These are phyloP conservation scores for Drosophila pruinosa DNA, from an alignment of 1,140 invertebrate species.

Conservation along the genomic window DNA sequence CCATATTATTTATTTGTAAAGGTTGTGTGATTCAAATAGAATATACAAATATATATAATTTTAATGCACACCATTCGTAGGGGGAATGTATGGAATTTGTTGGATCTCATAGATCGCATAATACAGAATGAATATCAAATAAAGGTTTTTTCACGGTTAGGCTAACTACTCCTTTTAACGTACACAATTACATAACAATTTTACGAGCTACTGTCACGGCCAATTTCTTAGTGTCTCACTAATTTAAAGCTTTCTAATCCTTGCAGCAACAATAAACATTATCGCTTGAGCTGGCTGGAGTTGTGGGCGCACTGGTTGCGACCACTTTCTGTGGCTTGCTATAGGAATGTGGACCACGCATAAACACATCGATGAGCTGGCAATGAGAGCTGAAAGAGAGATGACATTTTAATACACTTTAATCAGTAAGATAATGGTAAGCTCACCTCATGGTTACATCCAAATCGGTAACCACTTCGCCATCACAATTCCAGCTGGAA, in stretches of 20 bases:
- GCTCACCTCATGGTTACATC: conserved; percentile 88
- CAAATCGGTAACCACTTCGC: conserved; percentile 89
- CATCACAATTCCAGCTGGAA: conserved; percentile 94
- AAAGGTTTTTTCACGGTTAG: conserved; percentile 30
- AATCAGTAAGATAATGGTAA: neutral
- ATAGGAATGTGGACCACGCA: conserved; percentile 83
- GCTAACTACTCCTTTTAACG: conserved; percentile 33
- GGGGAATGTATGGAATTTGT: conserved; percentile 60
- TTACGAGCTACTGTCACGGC: conserved; percentile 71
- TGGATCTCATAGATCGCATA: conserved; percentile 68
- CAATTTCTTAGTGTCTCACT: conserved; percentile 55
- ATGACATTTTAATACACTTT: neutral
- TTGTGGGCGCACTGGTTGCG: conserved; percentile 31
- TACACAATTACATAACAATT: conserved; percentile 31
- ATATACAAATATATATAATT: conserved; percentile 46
- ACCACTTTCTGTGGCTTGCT: conserved; percentile 54
- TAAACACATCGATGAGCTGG: conserved; percentile 85
- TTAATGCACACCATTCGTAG: conserved; percentile 50
- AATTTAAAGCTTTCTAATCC: conserved; percentile 57
- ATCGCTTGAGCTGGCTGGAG: conserved; percentile 64
- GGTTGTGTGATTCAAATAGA: conserved; percentile 41
- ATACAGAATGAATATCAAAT: conserved; percentile 67
- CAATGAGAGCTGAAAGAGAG: conserved; percentile 82
- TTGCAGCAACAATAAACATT: conserved; percentile 74
- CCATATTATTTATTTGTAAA: conserved; percentile 47